Conservation (phyloP, 2,888 invertebrate genomes). For the Nymphalis c-album region DNA sequence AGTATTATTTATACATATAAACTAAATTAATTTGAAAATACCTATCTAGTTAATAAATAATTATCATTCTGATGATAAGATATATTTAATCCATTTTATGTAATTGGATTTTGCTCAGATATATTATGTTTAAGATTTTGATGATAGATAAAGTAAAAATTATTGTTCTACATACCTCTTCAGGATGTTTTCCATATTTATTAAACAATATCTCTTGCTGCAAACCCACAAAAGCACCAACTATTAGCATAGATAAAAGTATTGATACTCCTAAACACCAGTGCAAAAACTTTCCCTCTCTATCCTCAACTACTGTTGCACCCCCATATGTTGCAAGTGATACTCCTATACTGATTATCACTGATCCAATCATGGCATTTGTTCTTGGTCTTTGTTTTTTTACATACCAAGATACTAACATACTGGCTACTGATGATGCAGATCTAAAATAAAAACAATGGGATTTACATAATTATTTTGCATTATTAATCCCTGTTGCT, state of each 20-base stretch:
- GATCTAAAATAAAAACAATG: constrained; percentile 54
- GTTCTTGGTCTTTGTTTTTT: constrained; percentile 61
- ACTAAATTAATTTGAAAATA: no score
- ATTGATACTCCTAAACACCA: constrained; percentile 71
- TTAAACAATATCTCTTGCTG: constrained; percentile 71
- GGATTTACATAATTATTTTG: no score
- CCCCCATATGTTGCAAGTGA: constrained; percentile 70
- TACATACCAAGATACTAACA: constrained; percentile 67
- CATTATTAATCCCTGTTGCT: no score
- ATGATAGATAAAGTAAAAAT: neutral
- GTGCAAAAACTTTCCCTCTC: constrained; percentile 57
- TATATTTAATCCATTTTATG: no score
- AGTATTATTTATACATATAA: no score
- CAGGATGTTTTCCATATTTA: constrained; percentile 72
- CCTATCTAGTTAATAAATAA: no score
- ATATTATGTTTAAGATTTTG: neutral
- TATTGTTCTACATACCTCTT: constrained; percentile 57
- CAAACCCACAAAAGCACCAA: constrained; percentile 70
- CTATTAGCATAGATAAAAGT: constrained; percentile 59
- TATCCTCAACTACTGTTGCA: constrained; percentile 59
- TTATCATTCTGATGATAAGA: no score
- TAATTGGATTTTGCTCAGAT: no score
- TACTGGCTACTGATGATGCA: constrained; percentile 72
- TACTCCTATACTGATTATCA: constrained; percentile 67
- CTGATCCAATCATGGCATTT: constrained; percentile 63